Base-by-base conservation (phyloP, 2,888 invertebrate species). In the Litoditis marina region DNA sequence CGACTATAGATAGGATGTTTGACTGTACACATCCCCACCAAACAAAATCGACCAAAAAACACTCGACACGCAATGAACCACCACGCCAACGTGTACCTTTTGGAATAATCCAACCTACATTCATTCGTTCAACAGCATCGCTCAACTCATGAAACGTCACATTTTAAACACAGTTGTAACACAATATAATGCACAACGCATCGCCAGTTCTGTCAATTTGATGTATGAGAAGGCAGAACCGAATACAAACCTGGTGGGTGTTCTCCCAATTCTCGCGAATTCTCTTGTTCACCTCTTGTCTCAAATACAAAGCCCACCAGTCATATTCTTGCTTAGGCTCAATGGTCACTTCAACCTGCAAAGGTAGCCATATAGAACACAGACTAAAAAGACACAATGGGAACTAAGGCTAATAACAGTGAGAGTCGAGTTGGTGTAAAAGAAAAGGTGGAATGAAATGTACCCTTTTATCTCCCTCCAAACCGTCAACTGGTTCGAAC, bases 401-500 rank as follows among this genome's bases (percentile, higher is more conserved):
- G 11, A 13, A 47, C 19, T 22, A 47, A 47, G 22, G 16, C 11
- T 47, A 47, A 16, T 19, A n/a, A 16, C 49, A 16, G 16, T 47
- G 22, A 13, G 49, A 27, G 13, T 47, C n/a, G n/a, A n/a, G n/a
- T n/a, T n/a, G n/a, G n/a, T n/a, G n/a, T n/a, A n/a, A n/a, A n/a
- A n/a, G n/a, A n/a, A n/a, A n/a, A n/a, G n/a, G n/a, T n/a, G n/a
- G n/a, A n/a, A n/a, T n/a, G n/a, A n/a, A n/a, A n/a, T n/a, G n/a
- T 22, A 55, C 55, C 36, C 49, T 54, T 4, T 69, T 57, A 19
- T 22, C 47, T 25, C 50, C 61, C 4, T 63, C 44, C 8, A 47
- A 32, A 36, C 63, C 65, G 11, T 72, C 70, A n/a, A 71, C 65
- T n/a, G 65, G 56, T 47, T 76, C 76, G 71, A 74, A 68, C 44